phyloP scores from a whole-genome alignment of 2,113 vertebrate genomes.

The Malurus elegans region DNA sequence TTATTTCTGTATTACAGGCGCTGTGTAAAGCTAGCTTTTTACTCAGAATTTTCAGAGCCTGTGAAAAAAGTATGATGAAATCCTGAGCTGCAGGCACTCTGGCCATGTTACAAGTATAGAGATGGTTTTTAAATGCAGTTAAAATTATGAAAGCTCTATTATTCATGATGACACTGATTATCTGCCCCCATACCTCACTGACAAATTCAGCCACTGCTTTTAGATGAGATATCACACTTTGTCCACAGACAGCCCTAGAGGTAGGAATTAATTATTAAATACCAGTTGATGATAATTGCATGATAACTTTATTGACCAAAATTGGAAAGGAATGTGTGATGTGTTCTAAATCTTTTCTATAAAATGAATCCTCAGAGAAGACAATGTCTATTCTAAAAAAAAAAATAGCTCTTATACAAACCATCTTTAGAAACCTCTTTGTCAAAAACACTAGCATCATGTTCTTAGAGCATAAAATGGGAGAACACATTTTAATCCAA shows the following conservation, averaged over 20 bases:
- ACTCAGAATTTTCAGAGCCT: background rate
- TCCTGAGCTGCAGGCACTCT: constrained; percentile 55
- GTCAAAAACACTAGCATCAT: background rate
- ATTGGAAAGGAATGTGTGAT: background rate
- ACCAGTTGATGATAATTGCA: constrained; percentile 70
- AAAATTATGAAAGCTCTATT: constrained; percentile 76
- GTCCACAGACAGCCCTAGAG: constrained; percentile 72
- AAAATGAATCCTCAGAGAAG: background rate
- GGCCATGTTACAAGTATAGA: constrained; percentile 44
- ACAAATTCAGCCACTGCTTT: constrained; percentile 53
- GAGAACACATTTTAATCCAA: background rate
- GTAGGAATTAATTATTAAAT: constrained; percentile 78
- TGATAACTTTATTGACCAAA: constrained; percentile 80
- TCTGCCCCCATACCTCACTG: constrained; percentile 32
- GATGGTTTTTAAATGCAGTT: constrained; percentile 65
- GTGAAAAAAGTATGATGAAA: background rate
- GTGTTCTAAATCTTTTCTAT: background rate
- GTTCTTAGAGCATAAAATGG: background rate
- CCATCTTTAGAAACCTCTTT: background rate
- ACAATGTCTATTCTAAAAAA: background rate
- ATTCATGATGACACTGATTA: constrained; percentile 72
- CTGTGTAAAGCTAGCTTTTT: background rate
- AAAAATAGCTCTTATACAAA: background rate
- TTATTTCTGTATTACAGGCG: background rate
- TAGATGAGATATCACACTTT: constrained; percentile 52